Conservation (phyloP, 2,888 invertebrate genomes). For the Malachius bipustulatus region DNA sequence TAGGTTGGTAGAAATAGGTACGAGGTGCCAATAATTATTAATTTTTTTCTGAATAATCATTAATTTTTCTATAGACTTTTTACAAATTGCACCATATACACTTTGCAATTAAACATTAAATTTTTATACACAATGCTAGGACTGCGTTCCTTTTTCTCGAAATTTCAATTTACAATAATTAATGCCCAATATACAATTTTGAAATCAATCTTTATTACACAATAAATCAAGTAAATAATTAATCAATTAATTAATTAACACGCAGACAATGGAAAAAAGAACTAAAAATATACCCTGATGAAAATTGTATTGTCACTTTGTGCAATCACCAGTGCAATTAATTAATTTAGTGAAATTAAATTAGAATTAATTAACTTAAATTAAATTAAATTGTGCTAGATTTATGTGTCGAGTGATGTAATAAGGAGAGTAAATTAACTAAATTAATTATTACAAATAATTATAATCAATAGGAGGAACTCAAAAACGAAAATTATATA, state of each 20-base stretch:
- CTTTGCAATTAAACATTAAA: slow-evolving; percentile 32
- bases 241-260: too few species aligned
- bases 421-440: too few species aligned
- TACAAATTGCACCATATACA: slow-evolving; percentile 38
- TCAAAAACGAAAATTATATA: slow-evolving; percentile 15
- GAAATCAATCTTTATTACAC: too few species aligned
- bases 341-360: too few species aligned
- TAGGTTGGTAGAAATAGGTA: too few species aligned
- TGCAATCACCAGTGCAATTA: slow-evolving; percentile 10
- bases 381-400: too few species aligned
- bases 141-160: slow-evolving; percentile 35
- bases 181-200: slow-evolving; percentile 16
- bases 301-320: slow-evolving; percentile 21
- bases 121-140: slow-evolving; percentile 38
- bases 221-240: too few species aligned
- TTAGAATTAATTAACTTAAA: too few species aligned
- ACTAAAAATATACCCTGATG: slow-evolving; percentile 27
- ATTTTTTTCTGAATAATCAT: slow-evolving; percentile 25
- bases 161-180: slow-evolving; percentile 20
- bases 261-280: too few species aligned
- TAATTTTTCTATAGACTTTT: slow-evolving; percentile 29
- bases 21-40: slow-evolving; percentile 32
- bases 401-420: too few species aligned
- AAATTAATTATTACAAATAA: too few species aligned
- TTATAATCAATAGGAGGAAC: slow-evolving; percentile 21